Evolutionary conservation across 2,888 invertebrate species (phyloP).

Genomic region (Ornithoptera priamus): DNA sequence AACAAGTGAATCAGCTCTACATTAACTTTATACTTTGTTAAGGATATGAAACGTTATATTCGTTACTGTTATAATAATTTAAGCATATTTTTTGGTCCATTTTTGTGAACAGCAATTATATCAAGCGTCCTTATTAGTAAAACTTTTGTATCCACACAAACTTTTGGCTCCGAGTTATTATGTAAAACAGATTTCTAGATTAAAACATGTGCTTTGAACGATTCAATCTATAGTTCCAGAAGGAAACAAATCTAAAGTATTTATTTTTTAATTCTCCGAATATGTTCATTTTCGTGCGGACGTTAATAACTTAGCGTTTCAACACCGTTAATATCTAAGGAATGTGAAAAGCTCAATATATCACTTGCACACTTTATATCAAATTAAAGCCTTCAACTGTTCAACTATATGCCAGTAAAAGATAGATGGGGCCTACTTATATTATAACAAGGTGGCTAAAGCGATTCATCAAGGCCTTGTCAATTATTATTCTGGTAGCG

Average conservation of each 20-base stretch:
- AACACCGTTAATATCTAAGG: constrained; percentile 19
- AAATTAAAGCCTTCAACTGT: constrained; percentile 59
- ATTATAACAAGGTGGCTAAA: constrained; percentile 70
- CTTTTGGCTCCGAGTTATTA: too few relatives aligned
- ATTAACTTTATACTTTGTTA: not conserved
- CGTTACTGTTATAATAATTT: too few relatives aligned
- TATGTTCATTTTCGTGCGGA: not conserved
- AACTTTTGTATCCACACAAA: too few relatives aligned
- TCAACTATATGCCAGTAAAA: constrained; percentile 52
- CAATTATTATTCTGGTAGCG: constrained; percentile 67
- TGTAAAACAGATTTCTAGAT: too few relatives aligned
- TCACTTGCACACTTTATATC: constrained; percentile 60
- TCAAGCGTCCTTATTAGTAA: too few relatives aligned
- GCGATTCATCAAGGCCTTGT: constrained; percentile 76
- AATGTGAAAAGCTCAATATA: constrained; percentile 51
- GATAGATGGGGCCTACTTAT: constrained; percentile 66
- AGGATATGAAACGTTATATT: not conserved
- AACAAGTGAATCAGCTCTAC: not conserved
- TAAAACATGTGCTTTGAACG: too few relatives aligned
- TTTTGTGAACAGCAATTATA: not conserved
- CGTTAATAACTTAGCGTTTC: constrained; percentile 18
- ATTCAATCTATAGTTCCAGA: too few relatives aligned
- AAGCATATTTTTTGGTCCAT: not conserved
- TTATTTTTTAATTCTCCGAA: not conserved
- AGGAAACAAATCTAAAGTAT: not conserved